These are phyloP conservation scores for Schrankia costaestrigalis DNA, from an alignment of 2,888 invertebrate genomes.

Conservation along the genomic window DNA sequence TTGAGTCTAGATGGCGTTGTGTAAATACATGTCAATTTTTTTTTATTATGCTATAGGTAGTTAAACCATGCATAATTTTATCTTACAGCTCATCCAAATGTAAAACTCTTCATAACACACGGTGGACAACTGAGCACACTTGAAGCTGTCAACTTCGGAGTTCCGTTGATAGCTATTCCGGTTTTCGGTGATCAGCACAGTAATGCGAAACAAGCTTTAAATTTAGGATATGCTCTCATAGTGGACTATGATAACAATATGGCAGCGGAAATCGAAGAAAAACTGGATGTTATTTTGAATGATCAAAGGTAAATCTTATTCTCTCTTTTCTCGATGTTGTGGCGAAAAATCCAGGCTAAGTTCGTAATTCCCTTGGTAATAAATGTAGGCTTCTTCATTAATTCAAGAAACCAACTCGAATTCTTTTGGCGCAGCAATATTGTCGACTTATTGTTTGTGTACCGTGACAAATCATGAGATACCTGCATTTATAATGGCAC, in stretches of 20 bases:
- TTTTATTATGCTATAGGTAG: no score
- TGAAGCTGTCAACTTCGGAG: slow-evolving; percentile 46
- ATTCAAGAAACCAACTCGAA: no score
- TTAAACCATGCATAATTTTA: neutral
- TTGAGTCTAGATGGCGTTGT: no score
- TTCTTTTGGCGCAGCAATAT: no score
- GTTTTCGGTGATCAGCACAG: slow-evolving; percentile 58
- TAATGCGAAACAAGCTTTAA: slow-evolving; percentile 43
- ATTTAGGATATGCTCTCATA: slow-evolving; percentile 40
- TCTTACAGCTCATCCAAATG: slow-evolving; percentile 45
- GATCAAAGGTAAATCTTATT: slow-evolving; percentile 50
- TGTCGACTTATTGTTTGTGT: no score
- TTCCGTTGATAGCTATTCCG: slow-evolving; percentile 53
- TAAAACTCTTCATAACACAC: slow-evolving; percentile 47
- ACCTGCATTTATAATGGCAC: no score
- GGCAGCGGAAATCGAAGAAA: slow-evolving; percentile 32
- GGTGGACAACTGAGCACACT: slow-evolving; percentile 46
- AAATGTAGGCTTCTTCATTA: no score
- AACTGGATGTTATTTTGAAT: slow-evolving; percentile 39
- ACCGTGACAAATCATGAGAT: no score
- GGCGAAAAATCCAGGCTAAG: no score
- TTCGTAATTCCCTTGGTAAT: no score
- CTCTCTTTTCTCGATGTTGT: no score
- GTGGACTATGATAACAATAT: slow-evolving; percentile 36
- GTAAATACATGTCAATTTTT: no score